phyloP scores from a whole-genome alignment of 2,888 invertebrate genomes.

The Dolomedes plantarius region DNA sequence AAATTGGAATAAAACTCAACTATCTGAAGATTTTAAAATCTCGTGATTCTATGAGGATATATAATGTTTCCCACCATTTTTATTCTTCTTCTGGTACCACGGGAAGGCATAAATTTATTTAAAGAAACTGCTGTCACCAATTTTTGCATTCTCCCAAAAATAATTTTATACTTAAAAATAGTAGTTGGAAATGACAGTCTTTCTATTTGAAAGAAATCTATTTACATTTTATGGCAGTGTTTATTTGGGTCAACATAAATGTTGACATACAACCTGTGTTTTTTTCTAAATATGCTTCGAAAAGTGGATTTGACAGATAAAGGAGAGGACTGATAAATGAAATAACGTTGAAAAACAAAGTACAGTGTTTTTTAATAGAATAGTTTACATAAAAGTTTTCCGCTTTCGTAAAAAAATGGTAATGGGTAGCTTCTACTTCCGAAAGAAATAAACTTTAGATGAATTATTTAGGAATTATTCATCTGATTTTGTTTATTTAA shows the following conservation, averaged over 20 bases:
- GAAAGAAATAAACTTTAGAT: no score
- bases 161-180: neutral
- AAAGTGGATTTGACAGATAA: no score
- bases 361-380: no score
- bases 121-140: neutral
- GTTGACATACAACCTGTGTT: no score
- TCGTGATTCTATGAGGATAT: constrained; percentile 35
- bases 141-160: neutral
- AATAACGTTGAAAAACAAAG: no score
- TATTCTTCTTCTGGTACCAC: neutral
- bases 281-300: no score
- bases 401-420: no score
- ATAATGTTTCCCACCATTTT: constrained; percentile 23
- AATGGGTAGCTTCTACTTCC: no score
- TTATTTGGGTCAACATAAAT: neutral
- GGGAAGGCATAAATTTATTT: constrained; percentile 5
- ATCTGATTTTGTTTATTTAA: no score
- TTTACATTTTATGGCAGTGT: neutral
- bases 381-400: no score
- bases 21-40: constrained; percentile 58
- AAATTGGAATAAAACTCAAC: constrained; percentile 36
- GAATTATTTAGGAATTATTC: no score
- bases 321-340: no score
- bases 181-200: neutral
- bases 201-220: neutral